Percentiles rank a stretch among this genome's conserved stretches.
phyloP scores from a whole-genome alignment of 1,140 invertebrate species.

The Philaenus spumarius region DNA sequence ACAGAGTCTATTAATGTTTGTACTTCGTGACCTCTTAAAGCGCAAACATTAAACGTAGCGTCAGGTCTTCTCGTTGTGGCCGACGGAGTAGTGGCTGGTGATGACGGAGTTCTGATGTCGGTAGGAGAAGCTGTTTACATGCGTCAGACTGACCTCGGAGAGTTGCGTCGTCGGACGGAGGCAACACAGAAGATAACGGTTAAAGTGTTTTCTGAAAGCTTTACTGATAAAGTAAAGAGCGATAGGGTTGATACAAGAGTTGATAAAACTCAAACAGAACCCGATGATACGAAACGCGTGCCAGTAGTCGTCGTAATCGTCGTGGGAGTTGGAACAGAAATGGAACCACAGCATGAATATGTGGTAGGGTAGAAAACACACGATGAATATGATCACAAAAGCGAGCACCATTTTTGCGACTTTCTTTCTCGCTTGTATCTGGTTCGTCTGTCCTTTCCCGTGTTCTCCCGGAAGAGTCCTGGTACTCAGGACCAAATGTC shows the following conservation, averaged over 20 bases:
- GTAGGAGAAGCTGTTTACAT: constrained; percentile 17
- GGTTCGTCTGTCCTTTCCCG: constrained; percentile 42
- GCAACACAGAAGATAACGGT: constrained; percentile 78
- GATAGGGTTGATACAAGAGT: constrained; percentile 89
- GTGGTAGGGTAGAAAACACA: constrained; percentile 84
- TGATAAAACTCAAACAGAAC: constrained; percentile 80
- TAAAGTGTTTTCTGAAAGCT: constrained; percentile 84
- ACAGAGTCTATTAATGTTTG: too few relatives aligned
- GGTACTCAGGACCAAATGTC: constrained; percentile 69
- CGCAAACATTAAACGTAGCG: constrained; percentile 15
- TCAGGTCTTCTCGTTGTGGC: constrained; percentile 12
- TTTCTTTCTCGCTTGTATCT: constrained; percentile 51
- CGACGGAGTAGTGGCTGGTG: constrained; percentile 20
- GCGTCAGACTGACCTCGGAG: constrained; percentile 22
- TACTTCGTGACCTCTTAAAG: too few relatives aligned
- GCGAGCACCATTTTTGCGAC: constrained; percentile 86
- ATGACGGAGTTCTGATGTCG: constrained; percentile 22
- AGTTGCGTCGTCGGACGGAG: neutral
- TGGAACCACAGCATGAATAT: constrained; percentile 81
- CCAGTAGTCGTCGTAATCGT: constrained; percentile 74
- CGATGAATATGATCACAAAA: constrained; percentile 83
- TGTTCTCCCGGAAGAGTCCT: constrained; percentile 68
- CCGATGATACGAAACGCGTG: constrained; percentile 74
- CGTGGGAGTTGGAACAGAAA: constrained; percentile 58
- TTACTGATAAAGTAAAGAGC: constrained; percentile 86